A percentile compares a stretch with the other conserved stretches of the same genome.
phyloP scores from a whole-genome alignment of 1,140 invertebrate genomes.

The Anthonomus grandis region DNA sequence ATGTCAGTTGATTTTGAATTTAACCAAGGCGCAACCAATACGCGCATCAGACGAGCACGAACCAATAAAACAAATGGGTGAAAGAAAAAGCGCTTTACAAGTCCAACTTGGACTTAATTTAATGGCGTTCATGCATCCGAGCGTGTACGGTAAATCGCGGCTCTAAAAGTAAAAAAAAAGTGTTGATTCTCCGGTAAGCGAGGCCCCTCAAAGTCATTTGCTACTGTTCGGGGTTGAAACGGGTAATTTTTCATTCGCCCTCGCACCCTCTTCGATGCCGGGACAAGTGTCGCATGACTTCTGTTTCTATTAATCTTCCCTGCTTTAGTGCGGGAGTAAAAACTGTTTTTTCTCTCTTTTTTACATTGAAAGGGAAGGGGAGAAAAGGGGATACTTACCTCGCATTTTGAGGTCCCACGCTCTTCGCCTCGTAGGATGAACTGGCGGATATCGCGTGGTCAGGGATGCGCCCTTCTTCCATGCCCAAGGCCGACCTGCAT shows the following conservation, averaged over 20 bases:
- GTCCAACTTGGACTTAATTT: constrained; percentile 7
- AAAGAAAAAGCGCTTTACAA: constrained; percentile 1
- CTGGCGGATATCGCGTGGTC: constrained; percentile 83
- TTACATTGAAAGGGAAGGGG: neutral
- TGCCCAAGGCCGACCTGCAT: constrained; percentile 79
- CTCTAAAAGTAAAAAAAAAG: constrained; percentile 22
- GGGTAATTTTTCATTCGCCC: constrained; percentile 19
- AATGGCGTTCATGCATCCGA: constrained; percentile 10
- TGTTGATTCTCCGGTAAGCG: constrained; percentile 13
- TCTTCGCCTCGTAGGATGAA: constrained; percentile 85
- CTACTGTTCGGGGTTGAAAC: constrained; percentile 21
- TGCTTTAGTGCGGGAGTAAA: too few species aligned
- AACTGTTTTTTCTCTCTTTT: too few species aligned
- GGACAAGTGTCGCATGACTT: constrained; percentile 21
- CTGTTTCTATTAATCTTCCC: constrained; percentile 22
- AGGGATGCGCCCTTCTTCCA: constrained; percentile 85
- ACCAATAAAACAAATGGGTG: neutral
- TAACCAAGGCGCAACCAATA: too few species aligned
- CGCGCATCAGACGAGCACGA: too few species aligned
- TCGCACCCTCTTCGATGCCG: too few species aligned
- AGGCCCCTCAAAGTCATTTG: constrained; percentile 17
- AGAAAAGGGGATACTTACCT: constrained; percentile 61
- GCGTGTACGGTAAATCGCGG: constrained; percentile 10
- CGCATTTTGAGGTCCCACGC: constrained; percentile 86
- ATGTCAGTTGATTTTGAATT: neutral